A percentile compares a stretch with the other conserved stretches of the same genome.
phyloP scores from a whole-genome alignment of 2,113 vertebrate genomes.

The Cyrtonyx montezumae region DNA sequence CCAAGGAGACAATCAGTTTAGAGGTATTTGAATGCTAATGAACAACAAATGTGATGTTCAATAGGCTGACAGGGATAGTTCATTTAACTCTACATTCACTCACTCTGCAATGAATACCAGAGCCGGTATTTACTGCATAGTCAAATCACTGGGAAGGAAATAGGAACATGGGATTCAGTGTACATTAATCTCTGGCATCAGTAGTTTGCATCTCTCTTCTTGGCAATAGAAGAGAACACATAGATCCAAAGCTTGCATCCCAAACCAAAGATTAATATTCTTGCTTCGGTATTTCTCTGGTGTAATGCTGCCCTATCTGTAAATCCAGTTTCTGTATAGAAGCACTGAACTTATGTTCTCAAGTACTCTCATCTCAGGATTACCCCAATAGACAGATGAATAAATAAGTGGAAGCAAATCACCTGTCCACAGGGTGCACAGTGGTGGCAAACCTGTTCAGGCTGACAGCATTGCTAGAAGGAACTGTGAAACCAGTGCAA shows the following conservation, averaged over 20 bases:
- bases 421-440: neutral
- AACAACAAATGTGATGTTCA: conserved; percentile 10
- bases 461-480: neutral
- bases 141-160: neutral
- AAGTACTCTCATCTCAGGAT: neutral
- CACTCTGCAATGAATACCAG: neutral
- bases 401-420: neutral
- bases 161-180: fast-evolving
- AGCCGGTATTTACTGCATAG: neutral
- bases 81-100: conserved; percentile 7
- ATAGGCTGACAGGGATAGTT: neutral
- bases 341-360: neutral
- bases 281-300: neutral
- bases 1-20: conserved; percentile 41
- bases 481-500: neutral
- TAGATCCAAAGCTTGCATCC: neutral
- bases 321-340: neutral
- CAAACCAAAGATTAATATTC: neutral
- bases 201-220: neutral
- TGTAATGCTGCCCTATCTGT: neutral
- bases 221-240: neutral
- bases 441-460: neutral
- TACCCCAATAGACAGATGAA: neutral
- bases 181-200: neutral
- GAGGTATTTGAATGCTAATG: conserved; percentile 46